These are phyloP conservation scores for Ciona savignyi DNA, from an alignment of 23 tunicate genomes.

Conservation along the genomic window DNA sequence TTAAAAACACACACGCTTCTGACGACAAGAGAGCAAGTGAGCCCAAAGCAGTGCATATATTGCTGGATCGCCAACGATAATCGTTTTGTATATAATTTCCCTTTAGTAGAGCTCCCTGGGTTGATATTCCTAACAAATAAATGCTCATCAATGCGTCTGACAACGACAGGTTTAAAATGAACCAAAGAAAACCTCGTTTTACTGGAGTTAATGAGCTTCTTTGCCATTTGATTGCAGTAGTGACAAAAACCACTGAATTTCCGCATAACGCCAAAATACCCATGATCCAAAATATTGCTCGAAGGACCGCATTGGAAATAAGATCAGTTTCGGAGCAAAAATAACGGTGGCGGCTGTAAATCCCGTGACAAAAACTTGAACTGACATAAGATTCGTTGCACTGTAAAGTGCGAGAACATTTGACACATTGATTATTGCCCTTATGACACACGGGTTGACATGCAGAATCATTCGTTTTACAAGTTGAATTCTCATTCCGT, in stretches of 20 bases:
- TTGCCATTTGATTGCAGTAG: neutral
- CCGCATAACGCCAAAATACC: neutral
- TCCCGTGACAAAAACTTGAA: no score
- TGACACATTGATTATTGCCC: no score
- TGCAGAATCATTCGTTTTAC: no score
- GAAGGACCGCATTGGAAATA: neutral
- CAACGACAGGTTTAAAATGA: neutral
- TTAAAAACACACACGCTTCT: neutral
- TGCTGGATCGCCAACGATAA: neutral
- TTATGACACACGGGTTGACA: no score
- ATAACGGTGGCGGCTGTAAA: no score
- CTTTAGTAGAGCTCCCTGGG: neutral
- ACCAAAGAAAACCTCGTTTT: neutral
- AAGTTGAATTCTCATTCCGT: no score
- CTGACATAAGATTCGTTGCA: no score
- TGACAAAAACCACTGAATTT: neutral
- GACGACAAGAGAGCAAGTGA: neutral
- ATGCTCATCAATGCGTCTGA: neutral
- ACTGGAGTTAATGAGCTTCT: neutral
- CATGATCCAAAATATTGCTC: neutral
- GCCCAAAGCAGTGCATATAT: neutral
- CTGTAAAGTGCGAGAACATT: no score
- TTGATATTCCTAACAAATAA: neutral
- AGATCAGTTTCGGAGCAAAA: no score
- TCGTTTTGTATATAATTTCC: neutral